Percentiles rank a stretch among this genome's conserved stretches.
Conservation (phyloP, 2,113 vertebrate genomes). For the Campylorhamphus procurvoides region DNA sequence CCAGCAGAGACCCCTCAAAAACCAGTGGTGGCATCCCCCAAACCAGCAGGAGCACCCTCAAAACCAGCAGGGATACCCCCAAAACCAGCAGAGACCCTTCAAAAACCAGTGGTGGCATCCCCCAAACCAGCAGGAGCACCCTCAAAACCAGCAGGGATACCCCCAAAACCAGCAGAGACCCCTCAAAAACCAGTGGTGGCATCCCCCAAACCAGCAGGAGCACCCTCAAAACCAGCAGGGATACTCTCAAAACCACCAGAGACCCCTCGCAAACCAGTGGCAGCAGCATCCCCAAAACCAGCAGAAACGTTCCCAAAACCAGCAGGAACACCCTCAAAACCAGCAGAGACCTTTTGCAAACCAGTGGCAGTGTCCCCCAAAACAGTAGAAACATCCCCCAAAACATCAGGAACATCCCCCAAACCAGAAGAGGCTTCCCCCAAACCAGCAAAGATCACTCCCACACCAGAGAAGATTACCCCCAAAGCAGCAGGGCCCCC, state of each 20-base stretch:
- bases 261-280: fast-evolving
- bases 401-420: neutral
- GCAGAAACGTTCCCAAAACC: neutral
- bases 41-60: no score
- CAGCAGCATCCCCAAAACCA: fast-evolving
- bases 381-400: fast-evolving
- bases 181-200: neutral
- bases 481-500: neutral
- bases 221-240: neutral
- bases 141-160: neutral
- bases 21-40: neutral
- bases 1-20: neutral
- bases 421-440: neutral
- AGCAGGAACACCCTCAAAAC: neutral
- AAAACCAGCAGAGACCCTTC: neutral
- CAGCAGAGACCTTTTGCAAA: neutral
- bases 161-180: neutral
- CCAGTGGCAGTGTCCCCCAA: neutral
- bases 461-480: neutral
- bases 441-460: neutral
- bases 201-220: no score
- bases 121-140: neutral
- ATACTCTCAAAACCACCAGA: neutral
- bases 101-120: fast-evolving
- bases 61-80: neutral